Conservation (phyloP, 1,140 invertebrate species). For the Drosophila asahinai region DNA sequence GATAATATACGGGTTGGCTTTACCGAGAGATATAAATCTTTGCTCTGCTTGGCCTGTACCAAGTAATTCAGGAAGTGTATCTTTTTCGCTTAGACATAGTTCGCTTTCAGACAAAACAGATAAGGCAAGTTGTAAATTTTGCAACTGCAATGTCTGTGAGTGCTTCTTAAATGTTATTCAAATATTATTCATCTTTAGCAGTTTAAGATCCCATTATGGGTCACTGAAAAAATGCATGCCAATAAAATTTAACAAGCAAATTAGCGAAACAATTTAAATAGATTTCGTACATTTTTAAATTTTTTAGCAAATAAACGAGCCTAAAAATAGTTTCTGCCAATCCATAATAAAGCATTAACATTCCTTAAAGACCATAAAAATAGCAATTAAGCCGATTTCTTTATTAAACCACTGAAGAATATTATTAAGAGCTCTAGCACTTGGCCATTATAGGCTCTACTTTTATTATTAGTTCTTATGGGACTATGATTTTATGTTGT, state of each 20-base stretch:
- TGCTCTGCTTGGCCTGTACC: background rate
- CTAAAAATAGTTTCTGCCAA: background rate
- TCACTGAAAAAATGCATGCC: background rate
- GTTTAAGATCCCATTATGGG: background rate
- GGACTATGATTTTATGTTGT: background rate
- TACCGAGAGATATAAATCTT: slow-evolving; percentile 27
- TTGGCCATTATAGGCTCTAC: background rate
- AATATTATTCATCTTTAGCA: slow-evolving; percentile 5
- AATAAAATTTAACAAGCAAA: slow-evolving; percentile 1
- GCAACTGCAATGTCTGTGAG: slow-evolving; percentile 4
- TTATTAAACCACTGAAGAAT: slow-evolving; percentile 6
- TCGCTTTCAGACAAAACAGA: slow-evolving; percentile 1
- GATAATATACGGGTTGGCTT: slow-evolving; percentile 24
- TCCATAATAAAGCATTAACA: slow-evolving; percentile 4
- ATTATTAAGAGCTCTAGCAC: background rate
- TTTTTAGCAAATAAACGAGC: background rate
- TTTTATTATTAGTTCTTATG: background rate
- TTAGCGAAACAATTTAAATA: slow-evolving; percentile 9
- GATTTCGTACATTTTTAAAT: background rate
- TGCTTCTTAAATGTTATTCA: slow-evolving; percentile 5
- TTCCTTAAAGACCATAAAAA: slow-evolving; percentile 11
- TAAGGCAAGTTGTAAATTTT: slow-evolving; percentile 5
- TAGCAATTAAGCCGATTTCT: background rate
- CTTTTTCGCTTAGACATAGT: slow-evolving; percentile 1
- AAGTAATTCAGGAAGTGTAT: slow-evolving; percentile 29